phyloP scores from a whole-genome alignment of 1,140 invertebrate genomes.

The Drosophila punjabiensis region DNA sequence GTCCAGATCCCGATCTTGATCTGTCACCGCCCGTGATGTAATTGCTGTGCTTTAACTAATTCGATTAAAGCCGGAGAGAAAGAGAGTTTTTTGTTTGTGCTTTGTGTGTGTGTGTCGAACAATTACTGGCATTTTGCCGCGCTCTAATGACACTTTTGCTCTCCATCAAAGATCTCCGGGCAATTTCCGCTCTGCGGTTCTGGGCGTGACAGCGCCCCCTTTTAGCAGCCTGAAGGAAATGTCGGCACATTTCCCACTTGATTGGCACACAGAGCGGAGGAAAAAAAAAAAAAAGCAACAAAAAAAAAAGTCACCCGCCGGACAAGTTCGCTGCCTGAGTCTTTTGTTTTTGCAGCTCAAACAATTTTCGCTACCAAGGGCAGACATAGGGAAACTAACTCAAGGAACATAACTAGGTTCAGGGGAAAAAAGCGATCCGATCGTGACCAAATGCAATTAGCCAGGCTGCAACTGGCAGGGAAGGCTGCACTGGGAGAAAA shows the following conservation, averaged over 20 bases:
- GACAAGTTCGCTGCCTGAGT: conserved; percentile 72
- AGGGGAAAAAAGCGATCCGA: conserved; percentile 54
- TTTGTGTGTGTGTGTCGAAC: conserved; percentile 14
- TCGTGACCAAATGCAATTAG: conserved; percentile 83
- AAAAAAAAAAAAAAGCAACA: conserved; percentile 17
- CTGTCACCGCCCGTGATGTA: conserved; percentile 33
- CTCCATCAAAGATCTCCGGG: conserved; percentile 45
- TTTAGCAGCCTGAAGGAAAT: conserved; percentile 67
- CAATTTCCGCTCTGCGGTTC: conserved; percentile 68
- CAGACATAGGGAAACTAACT: conserved; percentile 51
- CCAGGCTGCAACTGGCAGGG: conserved; percentile 42
- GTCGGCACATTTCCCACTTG: conserved; percentile 61
- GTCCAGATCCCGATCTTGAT: conserved; percentile 40
- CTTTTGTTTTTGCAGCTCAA: conserved; percentile 55
- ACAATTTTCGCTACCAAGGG: conserved; percentile 77
- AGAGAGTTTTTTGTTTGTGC: background rate
- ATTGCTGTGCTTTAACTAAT: conserved; percentile 43
- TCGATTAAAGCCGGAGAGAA: conserved; percentile 32
- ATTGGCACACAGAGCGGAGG: conserved; percentile 53
- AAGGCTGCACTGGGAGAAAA: conserved; percentile 37
- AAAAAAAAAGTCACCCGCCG: conserved; percentile 37
- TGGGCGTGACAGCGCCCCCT: conserved; percentile 33
- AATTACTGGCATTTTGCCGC: conserved; percentile 44
- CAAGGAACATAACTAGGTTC: conserved; percentile 50
- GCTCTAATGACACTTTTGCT: conserved; percentile 79